Evolutionary conservation across 2,888 invertebrate genomes (phyloP).

Genomic region (Diarsia dahlii): DNA sequence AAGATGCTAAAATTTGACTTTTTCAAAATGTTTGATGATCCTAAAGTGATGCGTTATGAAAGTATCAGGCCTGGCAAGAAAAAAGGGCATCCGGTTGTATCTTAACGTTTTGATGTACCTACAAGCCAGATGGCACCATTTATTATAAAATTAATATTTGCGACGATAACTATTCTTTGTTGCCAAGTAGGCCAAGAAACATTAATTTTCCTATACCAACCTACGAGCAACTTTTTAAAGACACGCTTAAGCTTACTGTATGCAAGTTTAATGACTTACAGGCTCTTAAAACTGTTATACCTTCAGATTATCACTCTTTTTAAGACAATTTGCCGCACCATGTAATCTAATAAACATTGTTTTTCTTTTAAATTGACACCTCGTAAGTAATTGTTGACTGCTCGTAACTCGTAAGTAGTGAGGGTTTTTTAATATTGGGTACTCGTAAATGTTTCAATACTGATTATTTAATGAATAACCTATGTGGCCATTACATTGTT

Average conservation of each 20-base stretch:
- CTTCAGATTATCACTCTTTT: not conserved
- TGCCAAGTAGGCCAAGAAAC: slow-evolving; percentile 7
- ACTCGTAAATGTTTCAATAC: not conserved
- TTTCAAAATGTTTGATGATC: slow-evolving; percentile 15
- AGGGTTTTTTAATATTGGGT: not conserved
- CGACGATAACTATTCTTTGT: slow-evolving; percentile 6
- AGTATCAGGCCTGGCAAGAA: slow-evolving; percentile 17
- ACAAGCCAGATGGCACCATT: slow-evolving; percentile 20
- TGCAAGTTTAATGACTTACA: slow-evolving; percentile 3
- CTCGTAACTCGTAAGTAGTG: no score
- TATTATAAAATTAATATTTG: slow-evolving; percentile 1
- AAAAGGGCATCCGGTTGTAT: slow-evolving; percentile 2
- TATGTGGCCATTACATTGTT: slow-evolving; percentile 1
- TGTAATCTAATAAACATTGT: no score
- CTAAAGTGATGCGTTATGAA: slow-evolving; percentile 23
- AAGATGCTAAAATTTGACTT: slow-evolving; percentile 12
- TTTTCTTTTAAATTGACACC: no score
- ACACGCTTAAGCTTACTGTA: slow-evolving; percentile 10
- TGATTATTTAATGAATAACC: slow-evolving; percentile 15
- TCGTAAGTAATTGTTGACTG: no score
- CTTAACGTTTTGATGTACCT: slow-evolving; percentile 11
- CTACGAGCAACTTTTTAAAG: slow-evolving; percentile 11
- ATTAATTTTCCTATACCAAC: slow-evolving; percentile 3
- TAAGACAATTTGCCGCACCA: not conserved
- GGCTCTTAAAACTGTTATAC: slow-evolving; percentile 11